Evolutionary conservation across 2,113 vertebrate genomes (phyloP), one percentile per base, ranked within the genome.

Genomic region (Phyllostomus hastatus): DNA sequence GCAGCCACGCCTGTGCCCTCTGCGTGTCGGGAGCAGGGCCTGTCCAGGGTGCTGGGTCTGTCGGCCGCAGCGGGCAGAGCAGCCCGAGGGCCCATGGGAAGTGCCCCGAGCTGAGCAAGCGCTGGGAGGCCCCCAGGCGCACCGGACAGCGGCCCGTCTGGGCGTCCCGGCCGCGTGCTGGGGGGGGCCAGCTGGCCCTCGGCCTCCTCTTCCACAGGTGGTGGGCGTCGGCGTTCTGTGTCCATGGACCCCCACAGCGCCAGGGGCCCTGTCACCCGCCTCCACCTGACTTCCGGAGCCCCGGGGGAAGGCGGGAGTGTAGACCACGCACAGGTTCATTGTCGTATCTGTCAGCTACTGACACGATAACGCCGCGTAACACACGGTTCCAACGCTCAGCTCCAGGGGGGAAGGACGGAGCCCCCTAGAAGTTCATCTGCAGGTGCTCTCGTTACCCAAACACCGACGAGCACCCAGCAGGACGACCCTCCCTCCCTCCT

Each of bases 81-180:
- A 20, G 19, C 67, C 89, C 0, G 0, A 67, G 14, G 67, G 50
- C 22, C 69, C 15, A 31, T 20, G 5, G 69, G 41, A 59, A 31
- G 43, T 16, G 9, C 20, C 41, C 80, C 6, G 28, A 35, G 48
- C 16, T 4, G 5, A 73, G 19, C 35, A 59, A 26, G 10, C 9
- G 24, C 57, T 26, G 57, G 57, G 24, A 59, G 57, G 57, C 26
- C 41, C 14, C 46, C 46, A 2, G 4, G 59, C 41, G 7, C 26
- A 3, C 33, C 41, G 19, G n/a, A 33, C 17, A 15, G 54, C 82
- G 15, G 24, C 6, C 33, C 1, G 12, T 28, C 11, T 3, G 22
- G 1, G 70, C 3, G 9, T 72, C 72, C 52, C 2, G 8, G 8
- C 80, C 2, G 4, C 31, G 33, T 0, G 1, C 46, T 4, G 2